Base-by-base conservation (phyloP, 2,113 vertebrate genomes). In the Pelusios castaneus region DNA sequence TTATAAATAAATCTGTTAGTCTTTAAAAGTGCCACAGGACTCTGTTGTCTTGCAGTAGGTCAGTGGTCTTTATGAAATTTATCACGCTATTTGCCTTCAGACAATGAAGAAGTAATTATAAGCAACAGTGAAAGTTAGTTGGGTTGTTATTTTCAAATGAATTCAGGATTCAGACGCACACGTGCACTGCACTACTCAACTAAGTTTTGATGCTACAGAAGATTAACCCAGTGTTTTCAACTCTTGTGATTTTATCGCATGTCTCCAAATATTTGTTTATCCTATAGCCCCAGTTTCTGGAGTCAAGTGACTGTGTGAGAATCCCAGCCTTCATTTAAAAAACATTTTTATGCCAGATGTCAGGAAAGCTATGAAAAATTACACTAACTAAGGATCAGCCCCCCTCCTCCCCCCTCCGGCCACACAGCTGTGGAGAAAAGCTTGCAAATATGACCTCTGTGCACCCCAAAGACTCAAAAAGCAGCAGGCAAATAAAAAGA, bases 401-500 rank as follows among this genome's bases (percentile, higher is more conserved):
- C 19, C 17, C 8, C 16, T 70, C 47, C 47, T 47, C 6, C 47
- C 47, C 47, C 47, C 47, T 8, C 47, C 5, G 63, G 21, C n/a
- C 63, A 70, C 34, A 38, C 63, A 70, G 63, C 63, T 70, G 63
- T 70, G 63, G n/a, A 70, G n/a, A 70, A 70, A 70, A 87, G 19
- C 12, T 79, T 84, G 52, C 8, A 94, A 92, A 89, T 79, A 29
- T 76, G 88, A 89, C 38, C 63, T 52, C 45, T 63, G 51, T 70
- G n/a, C n/a, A 70, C 19, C 63, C 63, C 63, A 70, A 38, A 92
- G 82, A 45, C 24, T 86, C 45, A 21, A 88, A 87, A 94, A 34
- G 0, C 38, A 45, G 2, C 63, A 41, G n/a, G 7, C 34, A 19
- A 49, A 31, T 27, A 84, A 85, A 94, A 85, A 80, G 16, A 89